Evolutionary conservation across 2,888 invertebrate genomes (phyloP).

Genomic region (Nomada fucata): DNA sequence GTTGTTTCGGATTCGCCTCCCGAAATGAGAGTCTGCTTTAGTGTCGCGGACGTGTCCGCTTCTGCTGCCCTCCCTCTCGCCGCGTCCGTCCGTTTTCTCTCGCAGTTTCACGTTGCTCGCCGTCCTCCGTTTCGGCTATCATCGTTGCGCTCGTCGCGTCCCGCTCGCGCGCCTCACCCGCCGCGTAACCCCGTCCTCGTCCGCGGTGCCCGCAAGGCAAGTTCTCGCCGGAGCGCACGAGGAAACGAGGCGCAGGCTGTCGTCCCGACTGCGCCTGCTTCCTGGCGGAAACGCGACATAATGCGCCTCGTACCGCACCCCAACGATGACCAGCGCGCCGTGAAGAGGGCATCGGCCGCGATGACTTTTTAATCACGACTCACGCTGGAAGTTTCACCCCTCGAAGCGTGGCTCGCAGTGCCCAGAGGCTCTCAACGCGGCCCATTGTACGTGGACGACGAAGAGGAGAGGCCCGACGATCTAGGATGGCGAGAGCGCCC

Average conservation of each 20-base stretch:
- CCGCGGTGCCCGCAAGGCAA: constrained; percentile 54
- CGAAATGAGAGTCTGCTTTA: constrained; percentile 71
- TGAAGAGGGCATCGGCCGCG: constrained; percentile 72
- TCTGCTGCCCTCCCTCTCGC: constrained; percentile 3
- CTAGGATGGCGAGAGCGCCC: neutral
- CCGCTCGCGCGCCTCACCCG: constrained; percentile 7
- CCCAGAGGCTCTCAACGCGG: constrained; percentile 63
- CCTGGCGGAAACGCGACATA: constrained; percentile 73
- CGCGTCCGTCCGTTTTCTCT: constrained; percentile 13
- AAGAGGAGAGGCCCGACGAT: neutral
- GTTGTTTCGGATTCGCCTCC: constrained; percentile 60
- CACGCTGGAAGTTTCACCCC: constrained; percentile 66
- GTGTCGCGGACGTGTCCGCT: constrained; percentile 68
- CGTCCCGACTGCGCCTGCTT: constrained; percentile 71
- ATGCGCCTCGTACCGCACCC: constrained; percentile 72
- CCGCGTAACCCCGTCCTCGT: constrained; percentile 41
- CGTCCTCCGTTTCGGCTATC: constrained; percentile 22
- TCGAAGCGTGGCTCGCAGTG: constrained; percentile 49
- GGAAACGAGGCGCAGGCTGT: constrained; percentile 67
- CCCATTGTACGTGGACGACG: constrained; percentile 8
- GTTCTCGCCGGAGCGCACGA: constrained; percentile 60
- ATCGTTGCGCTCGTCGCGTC: constrained; percentile 22
- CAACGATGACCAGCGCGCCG: constrained; percentile 72
- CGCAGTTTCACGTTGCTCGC: constrained; percentile 16
- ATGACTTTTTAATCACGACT: constrained; percentile 74